Conservation (phyloP, 2,113 vertebrate genomes). For the Astatoreochromis straeleni region DNA sequence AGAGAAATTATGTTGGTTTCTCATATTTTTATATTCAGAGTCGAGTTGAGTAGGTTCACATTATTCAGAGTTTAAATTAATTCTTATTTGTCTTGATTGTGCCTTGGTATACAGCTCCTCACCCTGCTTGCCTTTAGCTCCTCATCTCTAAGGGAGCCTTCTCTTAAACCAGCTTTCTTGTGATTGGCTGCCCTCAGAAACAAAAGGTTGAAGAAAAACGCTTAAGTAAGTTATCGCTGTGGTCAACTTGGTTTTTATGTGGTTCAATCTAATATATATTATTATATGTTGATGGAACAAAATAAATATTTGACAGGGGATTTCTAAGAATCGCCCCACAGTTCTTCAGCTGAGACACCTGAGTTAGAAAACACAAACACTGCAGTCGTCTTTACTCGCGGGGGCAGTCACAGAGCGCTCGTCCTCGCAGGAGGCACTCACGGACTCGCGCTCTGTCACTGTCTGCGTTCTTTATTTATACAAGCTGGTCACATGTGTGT, state of each 20-base stretch:
- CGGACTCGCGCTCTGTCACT: no score
- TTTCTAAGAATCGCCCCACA: no score
- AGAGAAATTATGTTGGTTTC: background rate
- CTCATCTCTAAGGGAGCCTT: background rate
- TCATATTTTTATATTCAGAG: background rate
- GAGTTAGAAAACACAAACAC: no score
- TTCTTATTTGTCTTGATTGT: background rate
- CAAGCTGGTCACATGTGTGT: no score
- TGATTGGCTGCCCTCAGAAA: background rate
- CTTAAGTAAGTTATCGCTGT: background rate
- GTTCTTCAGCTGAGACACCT: no score
- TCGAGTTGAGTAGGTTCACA: background rate
- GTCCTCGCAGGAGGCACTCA: no score
- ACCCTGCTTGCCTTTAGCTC: background rate
- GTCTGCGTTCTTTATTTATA: no score
- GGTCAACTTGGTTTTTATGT: background rate
- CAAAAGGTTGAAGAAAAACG: background rate
- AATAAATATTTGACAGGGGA: background rate
- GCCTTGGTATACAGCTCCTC: background rate
- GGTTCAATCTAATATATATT: background rate
- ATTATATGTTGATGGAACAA: background rate
- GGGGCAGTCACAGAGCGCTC: accelerated
- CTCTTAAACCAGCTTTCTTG: background rate
- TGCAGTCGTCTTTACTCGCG: no score
- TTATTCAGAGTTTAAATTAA: background rate